phyloP scores from a whole-genome alignment of 2,888 invertebrate species.

The Zygaena filipendulae region DNA sequence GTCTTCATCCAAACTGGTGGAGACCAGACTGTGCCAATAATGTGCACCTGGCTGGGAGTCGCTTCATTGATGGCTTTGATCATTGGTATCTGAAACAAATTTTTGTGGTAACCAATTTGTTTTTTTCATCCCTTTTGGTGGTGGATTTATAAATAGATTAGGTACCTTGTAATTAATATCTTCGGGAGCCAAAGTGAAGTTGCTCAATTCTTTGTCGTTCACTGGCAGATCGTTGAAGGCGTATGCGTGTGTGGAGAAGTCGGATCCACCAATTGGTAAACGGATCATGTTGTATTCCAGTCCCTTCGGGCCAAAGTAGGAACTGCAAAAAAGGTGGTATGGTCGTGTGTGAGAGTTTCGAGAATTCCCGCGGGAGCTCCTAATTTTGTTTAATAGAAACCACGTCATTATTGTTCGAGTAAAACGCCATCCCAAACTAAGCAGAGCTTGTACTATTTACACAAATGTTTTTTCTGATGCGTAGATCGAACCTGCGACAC shows the following conservation, averaged over 20 bases:
- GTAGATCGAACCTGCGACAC: too few relatives aligned
- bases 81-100: conserved; percentile 43
- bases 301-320: conserved; percentile 74
- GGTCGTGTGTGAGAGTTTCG: too few relatives aligned
- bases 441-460: too few relatives aligned
- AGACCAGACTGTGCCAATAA: conserved; percentile 63
- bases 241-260: conserved; percentile 81
- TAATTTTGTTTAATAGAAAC: too few relatives aligned
- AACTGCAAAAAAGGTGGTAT: too few relatives aligned
- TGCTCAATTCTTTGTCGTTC: conserved; percentile 60
- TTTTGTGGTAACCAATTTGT: too few relatives aligned
- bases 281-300: conserved; percentile 78
- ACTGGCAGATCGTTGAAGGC: conserved; percentile 72
- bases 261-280: conserved; percentile 82
- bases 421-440: too few relatives aligned
- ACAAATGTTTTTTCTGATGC: too few relatives aligned
- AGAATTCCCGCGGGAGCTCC: too few relatives aligned
- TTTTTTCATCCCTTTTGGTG: too few relatives aligned
- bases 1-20: conserved; percentile 73
- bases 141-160: too few relatives aligned
- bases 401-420: too few relatives aligned
- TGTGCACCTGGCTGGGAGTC: conserved; percentile 29
- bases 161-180: conserved; percentile 73
- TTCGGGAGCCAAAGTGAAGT: conserved; percentile 72
- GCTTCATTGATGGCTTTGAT: conserved; percentile 31